Evolutionary conservation across 2,888 invertebrate species (phyloP).

Genomic region (Mechanitis messenoides): DNA sequence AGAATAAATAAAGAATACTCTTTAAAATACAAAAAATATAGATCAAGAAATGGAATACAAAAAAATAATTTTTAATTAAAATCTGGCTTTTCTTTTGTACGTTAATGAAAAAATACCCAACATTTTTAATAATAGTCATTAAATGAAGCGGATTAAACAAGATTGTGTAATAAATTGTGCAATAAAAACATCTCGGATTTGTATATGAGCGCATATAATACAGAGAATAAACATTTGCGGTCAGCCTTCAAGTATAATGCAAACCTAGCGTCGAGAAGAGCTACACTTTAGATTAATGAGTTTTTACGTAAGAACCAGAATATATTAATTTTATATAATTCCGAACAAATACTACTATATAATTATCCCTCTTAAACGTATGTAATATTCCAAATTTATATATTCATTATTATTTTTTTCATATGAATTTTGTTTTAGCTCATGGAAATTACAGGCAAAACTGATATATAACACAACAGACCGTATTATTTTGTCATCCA

Average conservation of each 20-base stretch:
- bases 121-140: background rate
- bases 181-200: constrained; percentile 12
- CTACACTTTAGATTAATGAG: constrained; percentile 25
- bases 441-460: no score
- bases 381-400: no score
- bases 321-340: background rate
- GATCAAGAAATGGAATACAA: no score
- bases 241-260: constrained; percentile 19
- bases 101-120: background rate
- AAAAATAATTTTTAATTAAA: no score
- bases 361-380: no score
- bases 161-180: constrained; percentile 9
- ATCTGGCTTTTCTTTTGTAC: no score
- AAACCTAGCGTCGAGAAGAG: constrained; percentile 16
- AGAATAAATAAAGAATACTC: no score
- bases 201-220: constrained; percentile 14
- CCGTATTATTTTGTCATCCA: no score
- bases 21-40: no score
- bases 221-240: constrained; percentile 22
- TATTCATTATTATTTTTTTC: no score
- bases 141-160: constrained; percentile 10
- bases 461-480: no score
- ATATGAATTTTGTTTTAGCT: no score
- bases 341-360: background rate
- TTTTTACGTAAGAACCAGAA: constrained; percentile 12